phyloP scores from a whole-genome alignment of 2,797 vertebrate species.

The Lemur catta region DNA sequence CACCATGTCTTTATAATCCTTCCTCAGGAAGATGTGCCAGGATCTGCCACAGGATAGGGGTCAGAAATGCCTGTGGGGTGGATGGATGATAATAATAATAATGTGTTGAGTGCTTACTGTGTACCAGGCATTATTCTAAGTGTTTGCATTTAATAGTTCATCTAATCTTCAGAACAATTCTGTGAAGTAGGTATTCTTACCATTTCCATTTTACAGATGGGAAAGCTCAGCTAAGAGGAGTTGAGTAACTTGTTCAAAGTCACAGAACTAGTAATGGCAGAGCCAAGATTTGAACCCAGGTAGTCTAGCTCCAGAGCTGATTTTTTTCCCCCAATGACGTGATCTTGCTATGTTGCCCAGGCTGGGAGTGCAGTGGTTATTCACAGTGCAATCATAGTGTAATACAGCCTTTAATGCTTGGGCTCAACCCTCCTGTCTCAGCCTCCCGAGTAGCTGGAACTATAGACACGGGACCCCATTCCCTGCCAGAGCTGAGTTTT shows the following conservation, averaged over 20 bases:
- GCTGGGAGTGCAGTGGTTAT: not conserved
- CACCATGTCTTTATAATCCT: not conserved
- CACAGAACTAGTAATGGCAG: not conserved
- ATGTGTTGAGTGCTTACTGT: not conserved
- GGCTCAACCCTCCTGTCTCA: not conserved
- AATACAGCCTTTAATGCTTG: not conserved
- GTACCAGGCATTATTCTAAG: not conserved
- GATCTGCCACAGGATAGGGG: not conserved
- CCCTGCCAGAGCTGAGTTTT: not conserved
- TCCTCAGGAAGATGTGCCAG: not conserved
- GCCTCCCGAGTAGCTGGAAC: not conserved
- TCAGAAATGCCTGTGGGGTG: not conserved
- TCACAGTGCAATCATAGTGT: not conserved
- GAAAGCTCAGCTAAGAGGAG: not conserved
- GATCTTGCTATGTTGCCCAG: not conserved
- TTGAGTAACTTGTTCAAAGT: not conserved
- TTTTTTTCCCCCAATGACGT: not conserved
- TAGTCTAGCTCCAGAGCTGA: not conserved
- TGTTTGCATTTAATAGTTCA: not conserved
- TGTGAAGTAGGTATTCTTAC: not conserved
- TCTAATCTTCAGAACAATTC: not conserved
- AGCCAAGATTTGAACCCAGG: constrained; percentile 12
- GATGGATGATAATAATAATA: not conserved
- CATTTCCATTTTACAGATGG: not conserved
- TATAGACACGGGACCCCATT: not conserved